Conservation (phyloP, 2,797 vertebrate genomes). For the Lepilemur ruficaudatus region DNA sequence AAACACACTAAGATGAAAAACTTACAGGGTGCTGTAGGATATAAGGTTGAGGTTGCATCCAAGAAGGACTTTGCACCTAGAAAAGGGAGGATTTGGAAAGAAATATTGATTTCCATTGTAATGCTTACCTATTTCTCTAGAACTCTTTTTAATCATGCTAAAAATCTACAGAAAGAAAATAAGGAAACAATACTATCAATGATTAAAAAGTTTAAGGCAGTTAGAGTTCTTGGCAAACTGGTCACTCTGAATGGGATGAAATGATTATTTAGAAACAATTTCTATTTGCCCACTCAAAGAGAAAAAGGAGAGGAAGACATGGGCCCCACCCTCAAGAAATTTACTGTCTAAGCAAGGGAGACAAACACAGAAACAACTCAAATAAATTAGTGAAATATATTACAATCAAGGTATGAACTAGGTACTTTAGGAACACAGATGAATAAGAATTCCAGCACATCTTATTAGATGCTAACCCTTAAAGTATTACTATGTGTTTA, state of each 20-base stretch:
- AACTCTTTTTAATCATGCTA: constrained; percentile 72
- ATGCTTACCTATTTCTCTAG: constrained; percentile 42
- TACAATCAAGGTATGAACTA: constrained; percentile 41
- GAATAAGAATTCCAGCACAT: constrained; percentile 61
- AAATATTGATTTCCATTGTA: constrained; percentile 62
- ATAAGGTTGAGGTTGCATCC: constrained; percentile 97
- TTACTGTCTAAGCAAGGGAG: constrained; percentile 32
- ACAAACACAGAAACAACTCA: not conserved
- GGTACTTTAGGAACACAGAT: constrained; percentile 23
- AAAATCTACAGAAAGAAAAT: constrained; percentile 68
- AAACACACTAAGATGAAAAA: constrained; percentile 36
- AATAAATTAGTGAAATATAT: constrained; percentile 40
- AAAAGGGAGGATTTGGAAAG: constrained; percentile 76
- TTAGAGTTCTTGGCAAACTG: constrained; percentile 68
- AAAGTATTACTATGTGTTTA: constrained; percentile 25
- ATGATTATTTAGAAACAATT: constrained; percentile 64
- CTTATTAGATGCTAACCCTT: constrained; percentile 59
- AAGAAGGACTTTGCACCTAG: constrained; percentile 97
- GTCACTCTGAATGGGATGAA: constrained; percentile 68
- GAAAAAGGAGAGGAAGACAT: constrained; percentile 14
- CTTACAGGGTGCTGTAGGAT: constrained; percentile 99
- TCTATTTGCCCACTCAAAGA: constrained; percentile 49
- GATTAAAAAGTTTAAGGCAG: constrained; percentile 66
- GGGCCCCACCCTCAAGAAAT: constrained; percentile 38
- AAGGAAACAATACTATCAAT: constrained; percentile 66